Percentiles rank a stretch among this genome's conserved stretches.
These are phyloP conservation scores for Schizopygopsis malacanthus DNA, from an alignment of 2,797 vertebrate species.

Conservation along the genomic window DNA sequence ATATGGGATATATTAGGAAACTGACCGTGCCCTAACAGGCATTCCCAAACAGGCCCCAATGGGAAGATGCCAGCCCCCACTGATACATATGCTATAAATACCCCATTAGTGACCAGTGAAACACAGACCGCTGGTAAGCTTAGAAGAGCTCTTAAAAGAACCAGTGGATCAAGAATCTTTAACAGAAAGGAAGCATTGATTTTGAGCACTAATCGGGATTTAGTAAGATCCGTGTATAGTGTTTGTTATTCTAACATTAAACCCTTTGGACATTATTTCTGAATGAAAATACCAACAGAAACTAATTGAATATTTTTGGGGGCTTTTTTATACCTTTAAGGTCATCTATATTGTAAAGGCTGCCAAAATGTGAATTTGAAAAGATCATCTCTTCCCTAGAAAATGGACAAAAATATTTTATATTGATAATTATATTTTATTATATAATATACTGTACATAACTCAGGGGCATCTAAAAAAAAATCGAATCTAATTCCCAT, in stretches of 20 bases:
- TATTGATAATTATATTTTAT: too few species aligned
- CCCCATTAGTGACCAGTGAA: conserved; percentile 39
- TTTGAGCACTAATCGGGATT: background rate
- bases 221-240: background rate
- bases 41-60: conserved; percentile 77
- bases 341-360: background rate
- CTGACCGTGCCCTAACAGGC: conserved; percentile 71
- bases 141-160: conserved; percentile 20
- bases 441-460: too few species aligned
- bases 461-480: too few species aligned
- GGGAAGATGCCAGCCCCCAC: conserved; percentile 71
- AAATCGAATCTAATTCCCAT: background rate
- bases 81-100: conserved; percentile 71
- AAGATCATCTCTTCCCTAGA: too few species aligned
- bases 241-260: background rate
- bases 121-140: conserved; percentile 22
- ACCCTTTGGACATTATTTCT: background rate
- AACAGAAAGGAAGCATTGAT: background rate
- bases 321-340: too few species aligned
- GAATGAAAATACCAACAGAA: background rate
- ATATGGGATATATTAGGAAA: conserved; percentile 77
- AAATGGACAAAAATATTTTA: too few species aligned
- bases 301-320: too few species aligned
- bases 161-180: background rate
- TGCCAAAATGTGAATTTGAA: background rate